These are phyloP conservation scores for Hydrotaea diabolus DNA, from an alignment of 2,888 invertebrate species.

Conservation along the genomic window DNA sequence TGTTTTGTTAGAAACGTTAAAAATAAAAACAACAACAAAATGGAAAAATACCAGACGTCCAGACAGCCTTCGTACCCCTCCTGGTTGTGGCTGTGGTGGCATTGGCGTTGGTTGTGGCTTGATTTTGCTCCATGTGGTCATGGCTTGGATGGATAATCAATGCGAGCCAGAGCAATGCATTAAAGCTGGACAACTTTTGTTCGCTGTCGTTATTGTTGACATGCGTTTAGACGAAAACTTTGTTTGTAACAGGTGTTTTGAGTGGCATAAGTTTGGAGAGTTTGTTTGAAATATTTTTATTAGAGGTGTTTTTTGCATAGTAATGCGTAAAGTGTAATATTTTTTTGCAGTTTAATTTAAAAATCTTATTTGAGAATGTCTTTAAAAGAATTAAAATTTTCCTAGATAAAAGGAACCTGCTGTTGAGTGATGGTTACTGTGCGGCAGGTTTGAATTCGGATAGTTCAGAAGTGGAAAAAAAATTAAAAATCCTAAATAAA, in stretches of 20 bases:
- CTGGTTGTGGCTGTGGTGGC: neutral
- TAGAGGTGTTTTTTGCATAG: too few relatives aligned
- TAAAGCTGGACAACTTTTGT: slow-evolving; percentile 1
- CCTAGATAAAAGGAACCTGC: too few relatives aligned
- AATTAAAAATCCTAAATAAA: too few relatives aligned
- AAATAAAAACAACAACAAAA: slow-evolving; percentile 18
- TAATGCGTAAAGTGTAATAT: too few relatives aligned
- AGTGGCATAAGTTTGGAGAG: slow-evolving; percentile 31
- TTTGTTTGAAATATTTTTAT: too few relatives aligned
- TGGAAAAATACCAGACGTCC: neutral
- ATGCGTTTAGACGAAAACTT: neutral
- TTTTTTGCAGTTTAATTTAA: too few relatives aligned
- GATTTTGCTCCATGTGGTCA: neutral
- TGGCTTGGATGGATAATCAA: slow-evolving; percentile 19
- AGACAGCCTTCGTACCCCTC: slow-evolving; percentile 17
- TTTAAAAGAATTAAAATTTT: too few relatives aligned
- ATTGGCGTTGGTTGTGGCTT: neutral
- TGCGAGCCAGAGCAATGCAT: neutral
- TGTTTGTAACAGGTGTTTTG: slow-evolving; percentile 42
- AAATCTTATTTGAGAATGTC: too few relatives aligned
- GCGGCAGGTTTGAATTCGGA: too few relatives aligned
- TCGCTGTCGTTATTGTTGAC: slow-evolving; percentile 6
- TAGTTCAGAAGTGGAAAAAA: too few relatives aligned
- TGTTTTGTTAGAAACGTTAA: slow-evolving; percentile 26
- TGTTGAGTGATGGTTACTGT: too few relatives aligned